phyloP scores from a whole-genome alignment of 2,113 vertebrate species.

The Nannobrachium achirus region DNA sequence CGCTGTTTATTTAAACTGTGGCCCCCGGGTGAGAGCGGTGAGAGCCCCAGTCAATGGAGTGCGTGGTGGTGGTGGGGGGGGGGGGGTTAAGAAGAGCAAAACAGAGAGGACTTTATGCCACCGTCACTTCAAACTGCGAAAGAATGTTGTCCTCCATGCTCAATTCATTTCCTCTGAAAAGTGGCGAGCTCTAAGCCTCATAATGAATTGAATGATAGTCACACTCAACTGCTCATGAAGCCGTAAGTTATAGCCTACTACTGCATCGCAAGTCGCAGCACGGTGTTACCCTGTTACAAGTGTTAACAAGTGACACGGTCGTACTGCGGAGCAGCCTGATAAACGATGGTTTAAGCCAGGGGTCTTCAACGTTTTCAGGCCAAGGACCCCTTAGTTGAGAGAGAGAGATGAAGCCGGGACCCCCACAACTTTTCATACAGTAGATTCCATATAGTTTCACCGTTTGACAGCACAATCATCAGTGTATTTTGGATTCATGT shows the following conservation, averaged over 20 bases:
- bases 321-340: no score
- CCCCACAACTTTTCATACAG: no score
- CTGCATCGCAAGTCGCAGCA: no score
- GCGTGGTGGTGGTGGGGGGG: constrained; percentile 40
- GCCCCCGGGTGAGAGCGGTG: constrained; percentile 53
- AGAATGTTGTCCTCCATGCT: constrained; percentile 46
- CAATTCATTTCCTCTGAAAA: constrained; percentile 42
- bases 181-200: constrained; percentile 36
- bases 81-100: constrained; percentile 36
- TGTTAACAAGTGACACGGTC: no score
- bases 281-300: no score
- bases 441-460: no score
- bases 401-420: no score
- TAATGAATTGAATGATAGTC: constrained; percentile 56
- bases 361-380: no score
- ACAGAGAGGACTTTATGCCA: constrained; percentile 73
- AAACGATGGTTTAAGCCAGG: no score
- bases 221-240: constrained; percentile 36
- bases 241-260: constrained; percentile 2
- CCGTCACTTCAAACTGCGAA: constrained; percentile 47
- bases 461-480: no score
- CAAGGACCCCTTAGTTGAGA: no score
- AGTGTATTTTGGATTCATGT: no score
- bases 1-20: constrained; percentile 70
- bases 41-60: constrained; percentile 56